Percentiles rank a stretch among this genome's conserved stretches.
Evolutionary conservation across 2,888 invertebrate genomes (phyloP).

Genomic region (Parnassius mnemosyne): DNA sequence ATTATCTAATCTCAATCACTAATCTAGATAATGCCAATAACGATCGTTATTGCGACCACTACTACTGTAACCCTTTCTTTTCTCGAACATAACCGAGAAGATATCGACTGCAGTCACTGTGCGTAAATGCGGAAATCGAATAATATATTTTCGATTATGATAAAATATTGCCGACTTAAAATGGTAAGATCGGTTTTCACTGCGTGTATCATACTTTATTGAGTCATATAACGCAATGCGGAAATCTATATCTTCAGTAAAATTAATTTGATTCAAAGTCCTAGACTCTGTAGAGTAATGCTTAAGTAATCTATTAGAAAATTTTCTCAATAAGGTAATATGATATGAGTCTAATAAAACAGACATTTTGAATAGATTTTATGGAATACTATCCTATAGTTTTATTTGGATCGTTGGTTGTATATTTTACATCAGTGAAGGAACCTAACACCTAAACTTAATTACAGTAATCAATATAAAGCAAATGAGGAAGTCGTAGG

Average conservation of each 20-base stretch:
- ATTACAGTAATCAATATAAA: too few species aligned
- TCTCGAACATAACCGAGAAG: conserved; percentile 4
- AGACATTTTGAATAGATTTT: too few species aligned
- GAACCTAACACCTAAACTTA: too few species aligned
- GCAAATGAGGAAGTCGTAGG: too few species aligned
- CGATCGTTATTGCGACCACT: conserved; percentile 29
- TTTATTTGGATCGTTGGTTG: too few species aligned
- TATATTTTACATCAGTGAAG: too few species aligned
- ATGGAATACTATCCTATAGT: too few species aligned
- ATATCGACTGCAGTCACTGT: conserved; percentile 11
- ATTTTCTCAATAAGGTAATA: too few species aligned
- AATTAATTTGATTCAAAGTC: conserved; percentile 15
- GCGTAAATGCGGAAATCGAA: conserved; percentile 22
- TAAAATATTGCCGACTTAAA: conserved; percentile 23
- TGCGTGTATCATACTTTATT: conserved; percentile 26
- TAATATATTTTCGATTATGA: conserved; percentile 23
- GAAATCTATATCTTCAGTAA: conserved; percentile 21
- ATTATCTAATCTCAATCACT: conserved; percentile 62
- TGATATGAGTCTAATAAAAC: too few species aligned
- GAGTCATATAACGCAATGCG: conserved; percentile 26
- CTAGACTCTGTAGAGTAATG: conserved; percentile 8
- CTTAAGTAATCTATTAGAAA: not conserved
- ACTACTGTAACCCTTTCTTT: conserved; percentile 26
- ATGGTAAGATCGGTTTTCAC: conserved; percentile 24
- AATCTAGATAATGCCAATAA: conserved; percentile 48